Base-by-base conservation (phyloP, 2,888 invertebrate species). In the Lasius fuliginosus region DNA sequence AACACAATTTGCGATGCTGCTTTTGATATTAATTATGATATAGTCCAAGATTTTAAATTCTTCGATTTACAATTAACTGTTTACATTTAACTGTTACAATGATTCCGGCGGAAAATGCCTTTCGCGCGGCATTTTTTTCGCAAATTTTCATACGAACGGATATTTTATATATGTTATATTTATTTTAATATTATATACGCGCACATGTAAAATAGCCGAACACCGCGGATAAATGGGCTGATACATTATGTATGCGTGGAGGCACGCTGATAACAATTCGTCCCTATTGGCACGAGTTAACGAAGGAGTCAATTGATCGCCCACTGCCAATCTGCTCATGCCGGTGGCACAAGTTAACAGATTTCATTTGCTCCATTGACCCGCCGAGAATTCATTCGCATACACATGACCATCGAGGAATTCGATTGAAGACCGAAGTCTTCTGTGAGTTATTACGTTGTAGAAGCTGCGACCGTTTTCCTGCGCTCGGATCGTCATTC, bases 281-380 rank as follows among this genome's bases (percentile, higher is more conserved):
- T 92, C 92, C 92, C 92, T 92, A 94, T 94, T 94, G 93, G 92
- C 92, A 93, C 88, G 90, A 93, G 93, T 94, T 93, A 93, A 93
- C 92, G 90, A 87, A 88, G 87, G 90, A 94, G 94, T 94, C 94
- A 94, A 94, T 94, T 94, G 91, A 92, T 94, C 94, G 94, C 94
- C 94, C 94, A 94, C 94, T 91, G 90, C 90, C 93, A 94, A 94
- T 94, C 93, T 93, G 91, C 83, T 89, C 88, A 87, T 88, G 89
- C 91, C 91, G 90, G 91, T 81, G 89, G 88, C 88, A 88, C 90
- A 91, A 91, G 88, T 93, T 92, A 91, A 94, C 93, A 92, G 93
- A 94, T 94, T 94, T 94, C 90, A 94, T 94, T 94, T 91, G 91
- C 92, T 93, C 90, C 89, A 92, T 94, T 94, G 92, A 94, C 94